Evolutionary conservation across 2,113 vertebrate species (phyloP), one percentile per base, ranked within the genome.

Genomic region (Heloderma charlesbogerti): DNA sequence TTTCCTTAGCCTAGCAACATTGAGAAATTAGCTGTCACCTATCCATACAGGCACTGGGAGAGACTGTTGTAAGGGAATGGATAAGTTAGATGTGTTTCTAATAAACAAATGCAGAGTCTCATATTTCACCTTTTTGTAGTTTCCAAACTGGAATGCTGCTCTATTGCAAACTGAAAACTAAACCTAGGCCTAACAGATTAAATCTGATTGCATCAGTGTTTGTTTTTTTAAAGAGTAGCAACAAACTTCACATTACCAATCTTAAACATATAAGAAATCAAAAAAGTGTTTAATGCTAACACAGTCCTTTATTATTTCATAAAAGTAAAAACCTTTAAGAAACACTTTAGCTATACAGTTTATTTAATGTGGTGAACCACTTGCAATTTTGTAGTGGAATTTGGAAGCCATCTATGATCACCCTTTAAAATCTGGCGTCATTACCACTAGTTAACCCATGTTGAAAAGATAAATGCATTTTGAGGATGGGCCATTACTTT

Each of bases 21-120:
- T 48, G 43, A 57, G 69, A 54, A 69, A 54, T 9, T 40, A 2
- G 16, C 20, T 37, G 3, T 45, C 22, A 75, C n/a, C 10, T 88
- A 37, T 15, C 67, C n/a, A 57, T 34, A 72, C 66, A 18, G 54
- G 25, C 22, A 69, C 63, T 40, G 48, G 34, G 31, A 80, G 31
- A n/a, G 7, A n/a, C 40, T 37, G 7, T n/a, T 37, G 18, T n/a
- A 45, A 81, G 22, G 25, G 29, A 43, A 51, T 72, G 37, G 18
- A 71, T 40, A 82, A 40, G 15, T 69, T 88, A 81, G 45, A 82
- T 82, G 45, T 81, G 3, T 80, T 88, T 85, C 27, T 86, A 54
- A 31, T 45, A 51, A 69, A 86, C 29, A 86, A 86, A 86, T 82
- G 5, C 43, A 48, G 22, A 37, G 69, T 25, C 15, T 72, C 25